Percentiles rank a stretch among this genome's conserved stretches.
These are phyloP conservation scores for Olivierus martensii DNA, from an alignment of 1,140 invertebrate genomes.

Conservation along the genomic window DNA sequence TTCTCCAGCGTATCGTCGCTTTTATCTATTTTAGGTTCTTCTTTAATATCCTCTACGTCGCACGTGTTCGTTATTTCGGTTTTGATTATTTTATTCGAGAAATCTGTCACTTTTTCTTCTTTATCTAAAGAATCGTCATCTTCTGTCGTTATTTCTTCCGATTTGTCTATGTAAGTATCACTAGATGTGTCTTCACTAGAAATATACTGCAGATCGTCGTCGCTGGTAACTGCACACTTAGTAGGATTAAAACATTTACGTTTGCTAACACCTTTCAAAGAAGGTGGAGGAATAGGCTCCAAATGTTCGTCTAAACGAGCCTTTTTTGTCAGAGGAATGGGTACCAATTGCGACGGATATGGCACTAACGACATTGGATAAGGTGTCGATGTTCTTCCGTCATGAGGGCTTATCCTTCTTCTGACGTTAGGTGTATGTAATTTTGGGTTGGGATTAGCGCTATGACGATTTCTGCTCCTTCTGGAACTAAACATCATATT, in stretches of 20 bases:
- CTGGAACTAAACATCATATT: constrained; percentile 99
- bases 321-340: too few relatives aligned
- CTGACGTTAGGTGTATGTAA: constrained; percentile 87
- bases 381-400: constrained; percentile 70
- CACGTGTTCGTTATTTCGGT: background rate
- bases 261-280: constrained; percentile 40
- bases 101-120: background rate
- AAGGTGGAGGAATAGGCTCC: constrained; percentile 54
- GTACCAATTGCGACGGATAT: background rate
- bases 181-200: constrained; percentile 13
- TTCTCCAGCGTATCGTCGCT: constrained; percentile 34
- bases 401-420: constrained; percentile 82
- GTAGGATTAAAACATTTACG: constrained; percentile 84
- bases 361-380: constrained; percentile 44
- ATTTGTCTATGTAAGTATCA: constrained; percentile 17
- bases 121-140: constrained; percentile 9
- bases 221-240: constrained; percentile 40
- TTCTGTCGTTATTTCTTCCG: constrained; percentile 16
- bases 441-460: constrained; percentile 96
- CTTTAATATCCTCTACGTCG: background rate
- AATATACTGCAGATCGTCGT: constrained; percentile 15
- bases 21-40: background rate
- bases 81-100: background rate
- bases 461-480: constrained; percentile 87
- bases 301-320: constrained; percentile 50